phyloP scores from a whole-genome alignment of 2,113 vertebrate species.

The Xiphophorus hellerii region DNA sequence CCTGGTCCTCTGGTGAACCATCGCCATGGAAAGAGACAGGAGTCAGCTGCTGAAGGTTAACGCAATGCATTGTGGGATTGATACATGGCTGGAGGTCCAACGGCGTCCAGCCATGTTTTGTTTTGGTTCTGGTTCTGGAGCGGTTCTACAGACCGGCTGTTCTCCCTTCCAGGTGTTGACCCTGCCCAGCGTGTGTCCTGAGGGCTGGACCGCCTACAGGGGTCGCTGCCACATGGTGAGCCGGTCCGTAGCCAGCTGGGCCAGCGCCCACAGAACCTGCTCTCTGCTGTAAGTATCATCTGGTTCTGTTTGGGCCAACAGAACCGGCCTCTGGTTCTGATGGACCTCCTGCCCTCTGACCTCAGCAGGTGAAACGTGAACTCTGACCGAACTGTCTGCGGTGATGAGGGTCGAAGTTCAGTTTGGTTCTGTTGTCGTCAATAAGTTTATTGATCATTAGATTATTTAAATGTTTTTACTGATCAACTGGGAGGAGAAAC shows the following conservation, averaged over 20 bases:
- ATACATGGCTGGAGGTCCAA: too few relatives aligned
- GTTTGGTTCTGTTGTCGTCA: background rate
- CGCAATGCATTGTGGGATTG: too few relatives aligned
- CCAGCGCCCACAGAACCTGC: slow-evolving; percentile 71
- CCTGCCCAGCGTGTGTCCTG: slow-evolving; percentile 57
- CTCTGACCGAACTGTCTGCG: background rate
- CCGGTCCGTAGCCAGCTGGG: slow-evolving; percentile 70
- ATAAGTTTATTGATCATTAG: too few relatives aligned
- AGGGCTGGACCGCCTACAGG: slow-evolving; percentile 69
- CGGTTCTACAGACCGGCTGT: background rate
- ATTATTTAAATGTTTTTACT: too few relatives aligned
- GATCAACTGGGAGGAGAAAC: too few relatives aligned
- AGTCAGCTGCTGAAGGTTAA: too few relatives aligned
- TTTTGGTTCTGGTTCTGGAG: too few relatives aligned
- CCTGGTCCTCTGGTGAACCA: too few relatives aligned
- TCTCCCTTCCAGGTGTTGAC: slow-evolving; percentile 9
- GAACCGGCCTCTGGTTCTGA: too few relatives aligned
- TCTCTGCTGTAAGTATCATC: slow-evolving; percentile 61
- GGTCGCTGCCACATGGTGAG: slow-evolving; percentile 69
- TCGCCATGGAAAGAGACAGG: too few relatives aligned
- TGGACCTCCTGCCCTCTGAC: background rate
- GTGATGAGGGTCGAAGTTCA: background rate
- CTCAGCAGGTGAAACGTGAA: background rate
- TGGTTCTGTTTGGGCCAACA: background rate
- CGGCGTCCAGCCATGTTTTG: too few relatives aligned